Conservation (phyloP, 2,797 vertebrate species). For the Neoniphon sammara region DNA sequence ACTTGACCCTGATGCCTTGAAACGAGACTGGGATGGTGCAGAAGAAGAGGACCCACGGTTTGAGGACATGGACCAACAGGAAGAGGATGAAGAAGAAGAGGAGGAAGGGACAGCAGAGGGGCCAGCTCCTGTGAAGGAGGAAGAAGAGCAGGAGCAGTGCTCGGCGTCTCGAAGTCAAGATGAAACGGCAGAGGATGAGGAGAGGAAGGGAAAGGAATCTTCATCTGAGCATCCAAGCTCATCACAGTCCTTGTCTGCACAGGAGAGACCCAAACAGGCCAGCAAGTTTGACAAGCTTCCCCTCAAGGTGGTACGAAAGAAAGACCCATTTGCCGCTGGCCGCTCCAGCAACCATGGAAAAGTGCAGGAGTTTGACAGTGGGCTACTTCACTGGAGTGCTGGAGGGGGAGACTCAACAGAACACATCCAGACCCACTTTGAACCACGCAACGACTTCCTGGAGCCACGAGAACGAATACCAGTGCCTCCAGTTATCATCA, state of each 20-base stretch:
- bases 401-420: conserved; percentile 98
- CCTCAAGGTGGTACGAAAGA: conserved; percentile 93
- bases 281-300: conserved; percentile 99
- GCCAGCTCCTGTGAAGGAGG: conserved; percentile 79
- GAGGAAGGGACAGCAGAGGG: conserved; percentile 79
- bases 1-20: conserved; percentile 90
- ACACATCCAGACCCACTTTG: conserved; percentile 99
- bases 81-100: conserved; percentile 84
- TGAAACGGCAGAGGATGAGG: conserved; percentile 71
- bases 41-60: conserved; percentile 80
- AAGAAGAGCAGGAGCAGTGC: conserved; percentile 75
- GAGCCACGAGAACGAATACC: conserved; percentile 82
- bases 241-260: conserved; percentile 76
- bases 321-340: conserved; percentile 90
- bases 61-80: conserved; percentile 83
- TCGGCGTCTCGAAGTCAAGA: conserved; percentile 47
- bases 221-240: conserved; percentile 80
- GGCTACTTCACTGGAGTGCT: conserved; percentile 96
- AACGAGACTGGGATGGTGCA: conserved; percentile 82
- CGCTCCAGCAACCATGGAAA: conserved; percentile 90
- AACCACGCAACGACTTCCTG: conserved; percentile 88
- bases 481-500: conserved; percentile 68
- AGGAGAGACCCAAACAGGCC: conserved; percentile 88
- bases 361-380: conserved; percentile 96
- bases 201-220: conserved; percentile 77